Evolutionary conservation across 1,140 invertebrate genomes (phyloP), one percentile per base, ranked within the genome.

Genomic region (Drosophila kurseongensis): DNA sequence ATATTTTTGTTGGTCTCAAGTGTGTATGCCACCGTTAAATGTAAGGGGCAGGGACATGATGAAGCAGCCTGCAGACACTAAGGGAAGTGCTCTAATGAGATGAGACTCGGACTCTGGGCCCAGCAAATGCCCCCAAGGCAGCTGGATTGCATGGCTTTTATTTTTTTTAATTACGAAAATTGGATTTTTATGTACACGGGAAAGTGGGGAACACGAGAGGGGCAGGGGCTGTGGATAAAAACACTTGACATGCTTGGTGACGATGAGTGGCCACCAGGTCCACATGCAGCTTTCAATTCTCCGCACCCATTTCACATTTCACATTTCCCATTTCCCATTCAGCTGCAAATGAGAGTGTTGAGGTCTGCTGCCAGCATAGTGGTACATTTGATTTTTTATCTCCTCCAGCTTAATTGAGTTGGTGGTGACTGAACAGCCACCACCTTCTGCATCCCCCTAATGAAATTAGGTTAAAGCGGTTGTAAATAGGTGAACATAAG

Each of bases 121-220:
- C 38, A 14, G 50, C 41, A 14, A 69, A 38, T 40, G 57, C 55
- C 44, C 54, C 50, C 62, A 54, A 68, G 55, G 38, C 66, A 48
- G 50, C 55, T 59, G 55, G 44, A 69, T 50, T 51, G 75, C 47
- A 55, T 45, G 57, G 75, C 69, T 89, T 79, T 83, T 86, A 76
- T 89, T 86, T 89, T 86, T 75, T 88, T 88, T 88, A 88, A 88
- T 88, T 88, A 88, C 83, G 83, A 89, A 88, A 89, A 88, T 88
- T 89, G 83, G 84, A 89, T 88, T 88, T 88, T 89, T 88, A 89
- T 88, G 84, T 88, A 66, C 63, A 41, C 56, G 59, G 41, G 16
- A 5, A 47, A n/a, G 13, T 5, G 29, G 27, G 48, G 8, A 29
- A 13, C 10, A 14, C 47, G 47, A 38, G 58, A 2, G 10, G 27